phyloP scores from a whole-genome alignment of 2,888 invertebrate genomes.

The Junonia oenone region DNA sequence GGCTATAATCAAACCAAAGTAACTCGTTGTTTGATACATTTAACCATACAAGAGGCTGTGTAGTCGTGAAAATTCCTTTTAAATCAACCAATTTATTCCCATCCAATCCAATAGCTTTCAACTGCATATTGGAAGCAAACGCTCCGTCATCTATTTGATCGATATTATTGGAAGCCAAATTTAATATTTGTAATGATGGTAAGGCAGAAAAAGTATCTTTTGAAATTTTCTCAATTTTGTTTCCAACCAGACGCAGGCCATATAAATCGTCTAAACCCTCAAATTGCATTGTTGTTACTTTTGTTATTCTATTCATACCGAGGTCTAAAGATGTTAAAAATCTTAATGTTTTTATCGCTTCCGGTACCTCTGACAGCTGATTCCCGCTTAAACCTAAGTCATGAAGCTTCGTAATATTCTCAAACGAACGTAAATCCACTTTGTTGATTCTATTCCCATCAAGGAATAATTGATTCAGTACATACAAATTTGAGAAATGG shows the following conservation, averaged over 20 bases:
- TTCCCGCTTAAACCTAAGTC: conserved; percentile 89
- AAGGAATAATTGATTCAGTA: conserved; percentile 85
- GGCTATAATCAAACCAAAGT: conserved; percentile 89
- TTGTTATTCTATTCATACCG: conserved; percentile 88
- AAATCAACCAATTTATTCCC: conserved; percentile 88
- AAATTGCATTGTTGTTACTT: conserved; percentile 85
- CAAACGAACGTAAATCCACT: conserved; percentile 85
- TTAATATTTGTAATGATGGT: conserved; percentile 86
- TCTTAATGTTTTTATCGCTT: conserved; percentile 83
- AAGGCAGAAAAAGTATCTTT: conserved; percentile 86
- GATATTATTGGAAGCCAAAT: conserved; percentile 89
- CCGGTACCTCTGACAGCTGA: conserved; percentile 83
- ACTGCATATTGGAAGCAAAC: conserved; percentile 85
- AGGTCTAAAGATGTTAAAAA: conserved; percentile 88
- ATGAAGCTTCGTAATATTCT: conserved; percentile 87
- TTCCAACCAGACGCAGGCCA: conserved; percentile 88
- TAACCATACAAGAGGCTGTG: conserved; percentile 87
- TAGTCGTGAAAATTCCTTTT: conserved; percentile 86
- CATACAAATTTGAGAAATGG: conserved; percentile 86
- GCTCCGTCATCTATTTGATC: conserved; percentile 88
- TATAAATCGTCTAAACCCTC: conserved; percentile 86
- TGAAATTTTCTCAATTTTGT: conserved; percentile 87
- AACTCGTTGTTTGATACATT: conserved; percentile 90
- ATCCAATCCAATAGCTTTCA: conserved; percentile 88
- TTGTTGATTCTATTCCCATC: conserved; percentile 86